phyloP scores from a whole-genome alignment of 2,797 vertebrate species.

The Bufotes viridis region DNA sequence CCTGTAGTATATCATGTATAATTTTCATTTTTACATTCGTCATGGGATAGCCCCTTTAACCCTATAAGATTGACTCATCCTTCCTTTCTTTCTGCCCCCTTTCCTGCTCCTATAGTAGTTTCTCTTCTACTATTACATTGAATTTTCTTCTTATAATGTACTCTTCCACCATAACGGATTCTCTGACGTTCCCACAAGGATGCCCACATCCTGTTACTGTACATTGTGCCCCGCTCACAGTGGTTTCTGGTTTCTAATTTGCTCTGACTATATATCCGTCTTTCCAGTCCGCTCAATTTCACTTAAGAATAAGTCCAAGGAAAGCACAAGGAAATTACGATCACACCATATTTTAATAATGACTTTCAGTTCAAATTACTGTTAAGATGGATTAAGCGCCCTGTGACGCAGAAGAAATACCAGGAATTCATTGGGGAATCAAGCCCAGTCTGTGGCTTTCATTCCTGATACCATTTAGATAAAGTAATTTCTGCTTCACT shows the following conservation, averaged over 20 bases:
- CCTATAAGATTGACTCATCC: no score
- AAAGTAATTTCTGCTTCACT: slow-evolving; percentile 12
- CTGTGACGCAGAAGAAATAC: slow-evolving; percentile 44
- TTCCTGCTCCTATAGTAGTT: no score
- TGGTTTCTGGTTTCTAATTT: slow-evolving; percentile 17
- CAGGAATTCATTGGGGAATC: slow-evolving; percentile 37
- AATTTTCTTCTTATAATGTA: neutral
- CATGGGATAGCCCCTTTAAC: no score
- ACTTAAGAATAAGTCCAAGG: slow-evolving; percentile 21
- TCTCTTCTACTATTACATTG: neutral
- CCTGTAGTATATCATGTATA: no score
- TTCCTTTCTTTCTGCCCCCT: no score
- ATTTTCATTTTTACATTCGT: no score
- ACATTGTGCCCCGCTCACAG: slow-evolving; percentile 1
- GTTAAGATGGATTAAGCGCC: slow-evolving; percentile 53
- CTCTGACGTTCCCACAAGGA: neutral
- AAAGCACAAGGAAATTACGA: slow-evolving; percentile 36
- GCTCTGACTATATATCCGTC: neutral
- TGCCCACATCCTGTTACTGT: neutral
- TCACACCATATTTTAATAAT: slow-evolving; percentile 51
- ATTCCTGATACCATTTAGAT: slow-evolving; percentile 47
- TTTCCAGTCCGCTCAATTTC: neutral
- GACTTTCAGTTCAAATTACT: slow-evolving; percentile 39
- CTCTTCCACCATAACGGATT: neutral
- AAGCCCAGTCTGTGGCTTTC: slow-evolving; percentile 38